Evolutionary conservation across 2,797 vertebrate genomes (phyloP).

Genomic region (Oreonectes daqikongensis): DNA sequence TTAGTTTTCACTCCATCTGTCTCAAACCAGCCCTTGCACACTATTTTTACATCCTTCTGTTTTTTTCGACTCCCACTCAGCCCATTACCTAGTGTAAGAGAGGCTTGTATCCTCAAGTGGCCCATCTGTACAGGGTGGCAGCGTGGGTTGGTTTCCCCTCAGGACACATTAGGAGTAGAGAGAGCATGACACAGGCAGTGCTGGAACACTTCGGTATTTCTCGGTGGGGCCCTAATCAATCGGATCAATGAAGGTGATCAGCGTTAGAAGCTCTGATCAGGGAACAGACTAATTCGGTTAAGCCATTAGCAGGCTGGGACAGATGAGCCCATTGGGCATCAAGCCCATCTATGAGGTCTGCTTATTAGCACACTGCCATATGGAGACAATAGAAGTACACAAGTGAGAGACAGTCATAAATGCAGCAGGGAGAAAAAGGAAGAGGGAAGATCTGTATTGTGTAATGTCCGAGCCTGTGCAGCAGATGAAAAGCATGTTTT

Average conservation of each 20-base stretch:
- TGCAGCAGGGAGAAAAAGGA: background rate
- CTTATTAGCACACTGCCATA: conserved; percentile 54
- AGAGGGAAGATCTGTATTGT: background rate
- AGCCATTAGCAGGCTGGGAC: conserved; percentile 57
- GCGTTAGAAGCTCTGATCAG: conserved; percentile 47
- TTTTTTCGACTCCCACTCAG: conserved; percentile 1
- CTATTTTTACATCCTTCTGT: background rate
- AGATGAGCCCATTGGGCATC: conserved; percentile 52
- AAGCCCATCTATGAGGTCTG: conserved; percentile 40
- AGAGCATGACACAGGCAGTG: conserved; percentile 7
- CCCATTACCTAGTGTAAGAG: conserved; percentile 3
- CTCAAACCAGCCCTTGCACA: conserved; percentile 14
- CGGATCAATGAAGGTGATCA: conserved; percentile 57
- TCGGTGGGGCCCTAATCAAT: conserved; percentile 50
- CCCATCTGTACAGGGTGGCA: conserved; percentile 37
- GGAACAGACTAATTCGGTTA: conserved; percentile 59
- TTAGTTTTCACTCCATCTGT: conserved; percentile 42
- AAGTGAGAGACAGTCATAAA: conserved; percentile 32
- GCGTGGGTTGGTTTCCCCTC: conserved; percentile 30
- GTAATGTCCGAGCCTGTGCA: background rate
- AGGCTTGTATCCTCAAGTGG: conserved; percentile 39
- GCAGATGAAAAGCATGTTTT: background rate
- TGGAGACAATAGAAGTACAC: conserved; percentile 48
- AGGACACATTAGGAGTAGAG: conserved; percentile 37
- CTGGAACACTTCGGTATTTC: background rate